phyloP scores from a whole-genome alignment of 2,797 vertebrate genomes.

The Botia kubotai region DNA sequence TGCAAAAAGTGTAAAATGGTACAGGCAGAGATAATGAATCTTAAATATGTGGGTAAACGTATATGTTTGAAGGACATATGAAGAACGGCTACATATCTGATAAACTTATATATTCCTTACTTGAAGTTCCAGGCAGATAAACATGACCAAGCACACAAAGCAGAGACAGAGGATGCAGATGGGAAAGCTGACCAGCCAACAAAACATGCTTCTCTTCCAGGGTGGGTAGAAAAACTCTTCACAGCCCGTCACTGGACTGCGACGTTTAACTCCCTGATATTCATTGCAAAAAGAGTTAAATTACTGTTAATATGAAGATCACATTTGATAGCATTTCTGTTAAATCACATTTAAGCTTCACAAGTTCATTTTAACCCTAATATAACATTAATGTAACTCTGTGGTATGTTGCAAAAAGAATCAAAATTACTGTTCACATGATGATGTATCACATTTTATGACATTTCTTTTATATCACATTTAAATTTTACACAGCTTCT shows the following conservation, averaged over 20 bases:
- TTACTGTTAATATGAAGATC: background rate
- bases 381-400: no score
- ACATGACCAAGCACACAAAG: slow-evolving; percentile 94
- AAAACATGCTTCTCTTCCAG: slow-evolving; percentile 92
- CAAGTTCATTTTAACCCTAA: no score
- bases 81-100: no score
- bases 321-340: no score
- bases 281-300: slow-evolving; percentile 2
- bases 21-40: background rate
- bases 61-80: background rate
- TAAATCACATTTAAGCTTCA: no score
- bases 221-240: slow-evolving; percentile 96
- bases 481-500: no score
- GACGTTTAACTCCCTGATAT: slow-evolving; percentile 86
- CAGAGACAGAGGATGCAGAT: slow-evolving; percentile 90
- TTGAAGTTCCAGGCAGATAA: slow-evolving; percentile 97
- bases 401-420: no score
- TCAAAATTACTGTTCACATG: no score
- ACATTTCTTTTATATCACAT: no score
- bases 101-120: slow-evolving; percentile 69
- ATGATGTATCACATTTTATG: no score
- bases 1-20: slow-evolving; percentile 65
- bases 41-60: background rate
- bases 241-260: slow-evolving; percentile 90
- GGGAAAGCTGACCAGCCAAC: slow-evolving; percentile 92